These are phyloP conservation scores for Scaptomyza cyrtandrae DNA, from an alignment of 2,888 invertebrate genomes.

Conservation along the genomic window DNA sequence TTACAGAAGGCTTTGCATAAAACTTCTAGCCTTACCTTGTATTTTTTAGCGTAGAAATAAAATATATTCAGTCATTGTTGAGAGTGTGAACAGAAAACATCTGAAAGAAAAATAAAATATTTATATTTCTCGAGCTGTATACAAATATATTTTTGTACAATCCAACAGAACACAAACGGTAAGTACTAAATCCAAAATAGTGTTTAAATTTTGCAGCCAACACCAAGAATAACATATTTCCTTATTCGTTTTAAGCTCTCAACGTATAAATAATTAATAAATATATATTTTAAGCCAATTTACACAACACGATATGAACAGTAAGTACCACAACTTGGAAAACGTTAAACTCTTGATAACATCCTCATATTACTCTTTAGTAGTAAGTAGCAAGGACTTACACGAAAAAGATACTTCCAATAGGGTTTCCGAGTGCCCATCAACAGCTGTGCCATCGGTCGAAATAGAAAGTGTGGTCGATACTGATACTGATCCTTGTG, in stretches of 20 bases:
- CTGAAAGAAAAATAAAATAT: not conserved
- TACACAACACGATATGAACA: not conserved
- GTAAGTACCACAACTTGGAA: constrained; percentile 8
- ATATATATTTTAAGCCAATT: no score
- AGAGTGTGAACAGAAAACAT: not conserved
- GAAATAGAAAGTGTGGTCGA: not conserved
- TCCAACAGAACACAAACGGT: not conserved
- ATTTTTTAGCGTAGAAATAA: not conserved
- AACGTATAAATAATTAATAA: not conserved
- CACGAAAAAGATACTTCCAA: not conserved
- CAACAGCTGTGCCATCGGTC: not conserved
- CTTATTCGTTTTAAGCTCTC: not conserved
- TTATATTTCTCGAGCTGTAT: no score
- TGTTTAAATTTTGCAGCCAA: not conserved
- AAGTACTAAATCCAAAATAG: no score
- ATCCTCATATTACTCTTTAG: not conserved
- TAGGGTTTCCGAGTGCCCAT: not conserved
- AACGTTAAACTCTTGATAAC: not conserved
- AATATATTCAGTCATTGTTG: not conserved
- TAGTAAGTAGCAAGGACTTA: not conserved
- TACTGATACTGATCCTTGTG: constrained; percentile 30
- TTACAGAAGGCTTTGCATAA: no score
- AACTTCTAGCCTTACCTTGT: no score
- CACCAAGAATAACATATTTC: not conserved
- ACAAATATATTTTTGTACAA: no score